phyloP scores from a whole-genome alignment of 2,888 invertebrate genomes.

The Cryptophagus acutangulus region DNA sequence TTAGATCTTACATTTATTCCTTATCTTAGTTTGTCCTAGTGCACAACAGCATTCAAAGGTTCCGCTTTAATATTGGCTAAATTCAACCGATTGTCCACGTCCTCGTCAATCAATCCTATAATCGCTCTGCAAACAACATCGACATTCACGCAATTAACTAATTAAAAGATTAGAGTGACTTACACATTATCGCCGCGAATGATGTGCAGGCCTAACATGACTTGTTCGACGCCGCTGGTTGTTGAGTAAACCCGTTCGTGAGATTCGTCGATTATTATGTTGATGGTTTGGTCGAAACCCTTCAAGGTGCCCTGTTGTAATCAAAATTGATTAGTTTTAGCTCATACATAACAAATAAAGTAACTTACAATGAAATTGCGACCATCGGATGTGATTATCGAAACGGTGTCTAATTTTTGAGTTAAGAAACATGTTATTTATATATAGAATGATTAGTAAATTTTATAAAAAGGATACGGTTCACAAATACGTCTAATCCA shows the following conservation, averaged over 20 bases:
- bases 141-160: conserved; percentile 6
- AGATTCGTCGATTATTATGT: conserved; percentile 95
- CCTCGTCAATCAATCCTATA: conserved; percentile 79
- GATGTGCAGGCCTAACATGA: conserved; percentile 94
- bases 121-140: conserved; percentile 56
- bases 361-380: conserved; percentile 81
- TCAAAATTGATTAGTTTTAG: conserved; percentile 8
- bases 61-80: conserved; percentile 77
- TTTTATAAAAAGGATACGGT: conserved; percentile 61
- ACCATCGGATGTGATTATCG: conserved; percentile 94
- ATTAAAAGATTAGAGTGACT: conserved; percentile 39
- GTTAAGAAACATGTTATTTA: conserved; percentile 14
- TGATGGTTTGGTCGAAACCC: conserved; percentile 99
- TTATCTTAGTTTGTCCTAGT: conserved; percentile 48
- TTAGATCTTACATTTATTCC: neutral
- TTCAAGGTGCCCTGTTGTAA: conserved; percentile 78
- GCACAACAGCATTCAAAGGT: conserved; percentile 75
- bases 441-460: conserved; percentile 17
- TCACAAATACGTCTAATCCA: conserved; percentile 80
- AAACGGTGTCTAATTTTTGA: conserved; percentile 66
- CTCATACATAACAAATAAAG: conserved; percentile 2
- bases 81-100: conserved; percentile 75
- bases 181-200: conserved; percentile 97
- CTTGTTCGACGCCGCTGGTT: conserved; percentile 87
- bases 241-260: conserved; percentile 97